Base-by-base conservation (phyloP, 2,797 vertebrate genomes). In the Centropyge bicolor region DNA sequence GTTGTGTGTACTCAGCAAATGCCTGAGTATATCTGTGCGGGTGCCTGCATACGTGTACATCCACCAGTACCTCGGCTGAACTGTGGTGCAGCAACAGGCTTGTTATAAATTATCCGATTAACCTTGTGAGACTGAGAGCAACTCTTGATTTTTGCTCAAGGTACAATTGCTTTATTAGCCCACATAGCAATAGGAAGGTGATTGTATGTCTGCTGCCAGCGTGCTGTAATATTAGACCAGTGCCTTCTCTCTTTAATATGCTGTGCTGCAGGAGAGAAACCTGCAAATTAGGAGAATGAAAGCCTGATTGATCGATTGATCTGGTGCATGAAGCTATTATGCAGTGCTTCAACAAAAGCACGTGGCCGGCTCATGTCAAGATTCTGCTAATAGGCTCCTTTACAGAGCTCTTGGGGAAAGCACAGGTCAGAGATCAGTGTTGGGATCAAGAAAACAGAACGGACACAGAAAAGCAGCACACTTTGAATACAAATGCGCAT, bases 31-130 rank as follows among this genome's bases (percentile, higher is more conserved):
- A 4, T 70, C 36, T 52, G 46, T 56, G 49, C 41, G 52, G 52
- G 43, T 62, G 51, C 51, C 41, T 65, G 60, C n/a, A 48, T 69
- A 52, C 20, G 16, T 78, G 14, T 64, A 24, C 60, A 65, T 81
- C 69, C 55, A 46, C 31, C 51, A 59, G 83, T 86, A 69, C 65
- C 67, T 86, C 72, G 74, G 82, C 84, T 82, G 36, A 80, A 76
- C 69, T 41, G 38, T 31, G 1, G 22, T 64, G 54, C 59, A 51
- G 64, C 69, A 89, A 86, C 61, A 60, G 74, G 64, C 84, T 79
- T 71, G 74, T 86, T 88, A 83, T 88, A 90, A 94, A 93, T 93
- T 83, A 91, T 89, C 87, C 69, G 70, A 93, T 93, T 95, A 94
- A 94, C 91, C 92, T 91, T 84, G 76, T 74, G 72, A 82, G 74